Evolutionary conservation across 2,797 vertebrate species (phyloP), one percentile per base, ranked within the genome.

Genomic region (Rhinella marina): DNA sequence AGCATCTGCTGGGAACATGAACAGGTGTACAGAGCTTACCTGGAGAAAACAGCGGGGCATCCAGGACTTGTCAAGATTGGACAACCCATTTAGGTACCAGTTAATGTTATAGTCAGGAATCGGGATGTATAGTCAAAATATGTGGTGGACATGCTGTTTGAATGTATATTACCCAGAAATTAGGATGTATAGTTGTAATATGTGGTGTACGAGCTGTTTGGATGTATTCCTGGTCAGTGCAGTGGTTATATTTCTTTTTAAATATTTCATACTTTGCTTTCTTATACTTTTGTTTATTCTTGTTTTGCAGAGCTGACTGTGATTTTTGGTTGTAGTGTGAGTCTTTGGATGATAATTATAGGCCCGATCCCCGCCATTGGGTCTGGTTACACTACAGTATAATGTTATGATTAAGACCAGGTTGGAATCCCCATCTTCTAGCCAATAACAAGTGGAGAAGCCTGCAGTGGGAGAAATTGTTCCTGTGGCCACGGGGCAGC

Each of bases 291-390:
- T 66, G 61, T 66, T 66, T 23, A 23, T 59, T 76, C 72, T 85
- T 62, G 54, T 86, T 89, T 85, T 80, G 62, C 59, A 80, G 27
- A 62, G 12, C 29, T 32, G 77, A 87, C 61, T 80, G 82, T 78
- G 76, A 29, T 86, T 76, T 86, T 61, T 62, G 32, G 81, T 79
- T 78, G 64, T 81, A 29, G 79, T 61, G 54, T 32, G 41, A 81
- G 80, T 73, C 85, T 87, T 84, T 84, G 77, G 88, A 75, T 80
- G 88, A 86, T 89, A 89, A 89, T 89, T 89, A 89, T 84, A 87
- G 88, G 85, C 66, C 86, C 70, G 41, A 86, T 72, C 80, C 64
- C 32, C 64, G 68, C 56, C 72, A 61, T 72, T 83, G 85, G 81
- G 81, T 61, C 75, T 89, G 73, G 81, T 89, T 89, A 86, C 52